Percentiles rank a stretch among this genome's conserved stretches.
Evolutionary conservation across 2,888 invertebrate genomes (phyloP).

Genomic region (Campaea margaritaria): DNA sequence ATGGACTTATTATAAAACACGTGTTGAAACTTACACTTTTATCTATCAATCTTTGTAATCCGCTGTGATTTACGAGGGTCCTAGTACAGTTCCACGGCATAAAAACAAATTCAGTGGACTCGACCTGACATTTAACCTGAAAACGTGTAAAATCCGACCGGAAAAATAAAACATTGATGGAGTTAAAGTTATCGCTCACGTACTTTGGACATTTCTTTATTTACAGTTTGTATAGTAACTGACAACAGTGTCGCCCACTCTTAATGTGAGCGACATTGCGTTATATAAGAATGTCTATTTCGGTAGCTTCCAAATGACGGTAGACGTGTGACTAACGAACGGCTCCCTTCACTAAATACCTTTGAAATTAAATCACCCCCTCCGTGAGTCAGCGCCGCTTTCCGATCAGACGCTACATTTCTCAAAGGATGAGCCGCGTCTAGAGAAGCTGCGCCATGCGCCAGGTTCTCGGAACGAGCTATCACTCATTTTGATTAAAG

Average conservation of each 20-base stretch:
- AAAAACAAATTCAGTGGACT: constrained; percentile 31
- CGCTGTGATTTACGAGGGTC: constrained; percentile 30
- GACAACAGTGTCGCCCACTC: background rate
- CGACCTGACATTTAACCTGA: constrained; percentile 28
- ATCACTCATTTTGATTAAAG: constrained; percentile 22
- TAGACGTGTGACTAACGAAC: constrained; percentile 33
- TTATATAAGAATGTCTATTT: constrained; percentile 22
- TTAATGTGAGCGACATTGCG: constrained; percentile 13
- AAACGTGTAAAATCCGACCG: constrained; percentile 25
- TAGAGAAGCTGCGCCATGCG: constrained; percentile 14
- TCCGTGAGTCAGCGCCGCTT: constrained; percentile 27
- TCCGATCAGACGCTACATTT: constrained; percentile 26
- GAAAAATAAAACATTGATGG: constrained; percentile 30
- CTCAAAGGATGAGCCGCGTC: constrained; percentile 28
- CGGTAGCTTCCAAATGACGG: constrained; percentile 15
- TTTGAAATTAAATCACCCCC: constrained; percentile 39
- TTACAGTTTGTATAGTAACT: background rate
- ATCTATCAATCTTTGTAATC: constrained; percentile 33
- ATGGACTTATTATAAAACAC: constrained; percentile 5
- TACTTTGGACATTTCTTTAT: constrained; percentile 17
- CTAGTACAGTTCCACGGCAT: constrained; percentile 23
- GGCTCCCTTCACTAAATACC: constrained; percentile 32
- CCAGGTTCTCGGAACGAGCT: constrained; percentile 20
- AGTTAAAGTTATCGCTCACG: constrained; percentile 26
- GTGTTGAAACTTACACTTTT: constrained; percentile 22